Conservation (phyloP, 1,140 invertebrate genomes). For the Frieseomelitta varia region DNA sequence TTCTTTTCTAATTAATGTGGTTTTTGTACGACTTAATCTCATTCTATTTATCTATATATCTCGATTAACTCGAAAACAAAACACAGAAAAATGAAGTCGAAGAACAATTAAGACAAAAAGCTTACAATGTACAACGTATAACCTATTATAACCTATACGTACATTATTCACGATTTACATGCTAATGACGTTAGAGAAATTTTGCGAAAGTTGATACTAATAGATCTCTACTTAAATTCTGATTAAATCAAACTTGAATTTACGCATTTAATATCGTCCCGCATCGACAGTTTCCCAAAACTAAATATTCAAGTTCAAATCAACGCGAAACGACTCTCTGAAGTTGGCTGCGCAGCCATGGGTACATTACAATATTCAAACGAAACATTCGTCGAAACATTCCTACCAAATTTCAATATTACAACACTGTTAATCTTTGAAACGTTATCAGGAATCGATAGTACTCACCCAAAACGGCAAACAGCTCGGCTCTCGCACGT, state of each 20-base stretch:
- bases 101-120: no score
- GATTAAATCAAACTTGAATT: background rate
- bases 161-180: background rate
- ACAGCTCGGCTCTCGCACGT: background rate
- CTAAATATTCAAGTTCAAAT: no score
- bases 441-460: background rate
- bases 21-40: no score
- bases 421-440: background rate
- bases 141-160: no score
- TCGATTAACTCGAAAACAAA: background rate
- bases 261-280: no score
- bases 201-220: background rate
- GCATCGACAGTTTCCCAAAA: no score
- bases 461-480: background rate
- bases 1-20: no score
- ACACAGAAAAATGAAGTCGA: no score
- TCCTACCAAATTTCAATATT: no score
- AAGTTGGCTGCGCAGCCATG: background rate
- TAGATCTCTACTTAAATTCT: background rate
- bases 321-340: background rate
- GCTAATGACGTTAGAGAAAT: background rate
- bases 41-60: background rate
- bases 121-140: no score
- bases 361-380: background rate
- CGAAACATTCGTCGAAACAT: background rate